Base-by-base conservation (phyloP, 2,888 invertebrate genomes). In the Chesias legatella region DNA sequence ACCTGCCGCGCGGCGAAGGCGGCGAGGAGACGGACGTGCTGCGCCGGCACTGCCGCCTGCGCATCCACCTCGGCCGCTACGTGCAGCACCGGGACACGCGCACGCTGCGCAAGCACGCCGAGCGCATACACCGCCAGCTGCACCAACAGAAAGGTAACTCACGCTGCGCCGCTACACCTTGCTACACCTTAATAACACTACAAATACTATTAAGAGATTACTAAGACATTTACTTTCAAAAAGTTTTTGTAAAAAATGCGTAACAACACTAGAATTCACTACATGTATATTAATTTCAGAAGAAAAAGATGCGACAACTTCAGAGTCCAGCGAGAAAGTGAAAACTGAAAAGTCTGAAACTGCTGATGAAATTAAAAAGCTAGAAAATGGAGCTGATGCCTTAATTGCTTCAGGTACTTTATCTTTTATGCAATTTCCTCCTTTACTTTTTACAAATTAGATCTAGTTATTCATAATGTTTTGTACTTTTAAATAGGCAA, bases 81-180 rank as follows among this genome's bases (percentile, higher is more conserved):
- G 91, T 95, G 53, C 91, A 94, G 39, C 92, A 93, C 71, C 93
- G 94, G 62, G 94, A 94, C 68, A 93, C 94, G 67, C 92, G 93
- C 70, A 93, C 92, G 35, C 82, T 94, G 56, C 91, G 93, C 56
- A 90, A 90, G 51, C 91, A 92, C 65, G 94, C 94, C 31, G 93
- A 94, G 70, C 89, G 92, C 58, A 90, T 93, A 49, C 92, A 92
- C 58, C 82, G 90, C 28, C 90, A 90, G 55, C 88, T 90, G 63
- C 86, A 88, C 56, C 82, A 84, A 56, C 78, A 85, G 58, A 79
- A 76, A 60, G 85, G 85, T 84, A 46, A 13, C 10, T 11, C 28
- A 28, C 34, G 26, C n/a, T 38, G 27, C 9, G 10, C 13, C 25
- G 7, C 3, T n/a, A n/a, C n/a, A n/a, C n/a, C n/a, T n/a, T n/a